Percentiles rank a stretch among this genome's conserved stretches.
Evolutionary conservation across 2,888 invertebrate species (phyloP).

Genomic region (Drosophila fulvimacula): DNA sequence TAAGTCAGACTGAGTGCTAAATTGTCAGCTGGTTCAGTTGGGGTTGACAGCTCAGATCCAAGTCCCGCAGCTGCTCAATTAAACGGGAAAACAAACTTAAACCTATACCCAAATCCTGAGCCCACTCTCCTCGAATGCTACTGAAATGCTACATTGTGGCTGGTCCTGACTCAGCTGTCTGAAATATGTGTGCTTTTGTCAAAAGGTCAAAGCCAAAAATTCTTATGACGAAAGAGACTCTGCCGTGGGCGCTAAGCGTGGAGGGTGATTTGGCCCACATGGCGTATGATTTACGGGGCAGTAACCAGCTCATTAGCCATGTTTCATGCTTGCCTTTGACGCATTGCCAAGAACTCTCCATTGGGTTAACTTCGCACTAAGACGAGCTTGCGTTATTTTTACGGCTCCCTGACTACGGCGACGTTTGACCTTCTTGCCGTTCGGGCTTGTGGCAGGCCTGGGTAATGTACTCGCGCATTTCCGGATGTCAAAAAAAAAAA

Average conservation of each 20-base stretch:
- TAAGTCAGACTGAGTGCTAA: constrained; percentile 2
- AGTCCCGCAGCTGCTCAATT: constrained; percentile 5
- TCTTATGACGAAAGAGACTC: constrained; percentile 13
- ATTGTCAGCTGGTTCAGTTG: background rate
- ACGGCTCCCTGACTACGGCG: constrained; percentile 10
- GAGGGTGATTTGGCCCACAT: constrained; percentile 42
- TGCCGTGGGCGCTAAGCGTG: constrained; percentile 29
- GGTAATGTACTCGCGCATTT: constrained; percentile 48
- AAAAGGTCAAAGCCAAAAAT: constrained; percentile 34
- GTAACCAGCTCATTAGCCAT: constrained; percentile 44
- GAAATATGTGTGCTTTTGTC: constrained; percentile 10
- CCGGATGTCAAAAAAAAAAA: constrained; percentile 35
- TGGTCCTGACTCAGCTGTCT: constrained; percentile 7
- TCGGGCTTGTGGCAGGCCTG: background rate
- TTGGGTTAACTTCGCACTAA: constrained; percentile 25
- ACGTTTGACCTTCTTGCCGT: constrained; percentile 46
- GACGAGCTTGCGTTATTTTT: constrained; percentile 18
- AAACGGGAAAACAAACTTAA: background rate
- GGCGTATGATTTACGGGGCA: constrained; percentile 70
- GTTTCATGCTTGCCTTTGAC: constrained; percentile 14
- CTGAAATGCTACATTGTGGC: background rate
- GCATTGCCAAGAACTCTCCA: constrained; percentile 1
- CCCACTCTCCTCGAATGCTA: background rate
- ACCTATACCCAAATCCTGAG: background rate
- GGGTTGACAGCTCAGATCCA: background rate